Percentiles rank a stretch among this genome's conserved stretches.
These are phyloP conservation scores for Leptinotarsa peninsularis DNA, from an alignment of 2,888 invertebrate species.

Conservation along the genomic window DNA sequence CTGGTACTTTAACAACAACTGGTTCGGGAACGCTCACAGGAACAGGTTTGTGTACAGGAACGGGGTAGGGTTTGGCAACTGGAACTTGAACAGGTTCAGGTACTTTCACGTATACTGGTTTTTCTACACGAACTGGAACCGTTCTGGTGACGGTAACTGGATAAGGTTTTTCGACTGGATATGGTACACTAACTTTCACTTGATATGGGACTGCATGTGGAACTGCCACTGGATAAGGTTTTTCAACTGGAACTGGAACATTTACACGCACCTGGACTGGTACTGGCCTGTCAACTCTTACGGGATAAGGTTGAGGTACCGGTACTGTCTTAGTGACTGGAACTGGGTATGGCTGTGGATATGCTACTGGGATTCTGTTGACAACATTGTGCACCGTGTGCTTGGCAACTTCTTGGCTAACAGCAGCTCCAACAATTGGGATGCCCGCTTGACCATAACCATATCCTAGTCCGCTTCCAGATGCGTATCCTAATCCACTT, in stretches of 20 bases:
- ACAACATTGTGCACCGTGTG: constrained; percentile 53
- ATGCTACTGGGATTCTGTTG: constrained; percentile 55
- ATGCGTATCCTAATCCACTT: neutral
- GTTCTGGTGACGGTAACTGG: constrained; percentile 53
- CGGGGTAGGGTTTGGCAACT: constrained; percentile 53
- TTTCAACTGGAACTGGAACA: constrained; percentile 56
- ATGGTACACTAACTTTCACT: constrained; percentile 48
- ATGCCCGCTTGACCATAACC: neutral
- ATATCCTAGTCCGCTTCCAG: constrained; percentile 16
- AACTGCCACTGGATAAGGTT: constrained; percentile 57
- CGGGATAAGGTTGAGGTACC: constrained; percentile 60
- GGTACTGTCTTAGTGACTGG: constrained; percentile 55
- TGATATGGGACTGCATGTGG: constrained; percentile 55
- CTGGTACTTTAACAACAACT: constrained; percentile 52
- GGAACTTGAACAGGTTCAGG: constrained; percentile 53
- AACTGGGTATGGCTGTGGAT: constrained; percentile 61
- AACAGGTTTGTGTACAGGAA: constrained; percentile 46
- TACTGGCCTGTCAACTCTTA: constrained; percentile 52
- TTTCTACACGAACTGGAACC: constrained; percentile 53
- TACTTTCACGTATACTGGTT: constrained; percentile 52
- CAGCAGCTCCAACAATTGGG: constrained; percentile 18
- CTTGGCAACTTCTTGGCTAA: constrained; percentile 37
- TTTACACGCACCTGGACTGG: constrained; percentile 51
- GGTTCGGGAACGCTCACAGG: constrained; percentile 53
- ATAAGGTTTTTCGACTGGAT: constrained; percentile 57